A percentile compares a stretch with the other conserved stretches of the same genome.
phyloP scores from a whole-genome alignment of 1,140 invertebrate genomes.

The Calosoma granatense region DNA sequence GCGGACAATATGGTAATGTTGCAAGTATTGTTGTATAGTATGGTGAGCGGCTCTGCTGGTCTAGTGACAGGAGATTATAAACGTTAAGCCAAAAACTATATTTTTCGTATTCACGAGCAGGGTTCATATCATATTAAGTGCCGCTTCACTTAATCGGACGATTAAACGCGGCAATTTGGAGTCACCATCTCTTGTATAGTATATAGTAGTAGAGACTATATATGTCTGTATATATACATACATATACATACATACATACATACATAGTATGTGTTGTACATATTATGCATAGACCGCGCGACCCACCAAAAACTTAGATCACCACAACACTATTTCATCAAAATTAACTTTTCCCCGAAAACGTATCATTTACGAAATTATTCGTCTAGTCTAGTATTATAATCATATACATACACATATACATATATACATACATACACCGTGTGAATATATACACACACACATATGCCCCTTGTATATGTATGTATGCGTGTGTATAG shows the following conservation, averaged over 20 bases:
- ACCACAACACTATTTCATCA: not conserved
- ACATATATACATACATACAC: too few species aligned
- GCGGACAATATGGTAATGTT: not conserved
- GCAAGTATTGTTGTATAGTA: not conserved
- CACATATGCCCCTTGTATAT: too few species aligned
- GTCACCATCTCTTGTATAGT: not conserved
- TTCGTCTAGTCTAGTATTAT: not conserved
- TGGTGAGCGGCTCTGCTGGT: not conserved
- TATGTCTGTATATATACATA: too few species aligned
- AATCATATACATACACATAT: not conserved
- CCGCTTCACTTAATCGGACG: slow-evolving; percentile 3
- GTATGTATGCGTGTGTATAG: too few species aligned
- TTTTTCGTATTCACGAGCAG: slow-evolving; percentile 6
- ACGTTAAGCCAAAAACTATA: slow-evolving; percentile 8
- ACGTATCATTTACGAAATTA: slow-evolving; percentile 3
- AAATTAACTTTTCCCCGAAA: not conserved
- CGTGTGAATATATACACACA: too few species aligned
- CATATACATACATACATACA: too few species aligned
- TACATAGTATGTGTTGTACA: too few species aligned
- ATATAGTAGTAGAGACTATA: too few species aligned
- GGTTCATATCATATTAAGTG: slow-evolving; percentile 4
- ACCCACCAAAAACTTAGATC: not conserved
- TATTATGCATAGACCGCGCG: not conserved
- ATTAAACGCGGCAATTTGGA: slow-evolving; percentile 1
- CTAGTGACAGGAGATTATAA: not conserved